A percentile compares a stretch with the other conserved stretches of the same genome.
phyloP scores from a whole-genome alignment of 2,888 invertebrate species.

The Ceraclea dissimilis region DNA sequence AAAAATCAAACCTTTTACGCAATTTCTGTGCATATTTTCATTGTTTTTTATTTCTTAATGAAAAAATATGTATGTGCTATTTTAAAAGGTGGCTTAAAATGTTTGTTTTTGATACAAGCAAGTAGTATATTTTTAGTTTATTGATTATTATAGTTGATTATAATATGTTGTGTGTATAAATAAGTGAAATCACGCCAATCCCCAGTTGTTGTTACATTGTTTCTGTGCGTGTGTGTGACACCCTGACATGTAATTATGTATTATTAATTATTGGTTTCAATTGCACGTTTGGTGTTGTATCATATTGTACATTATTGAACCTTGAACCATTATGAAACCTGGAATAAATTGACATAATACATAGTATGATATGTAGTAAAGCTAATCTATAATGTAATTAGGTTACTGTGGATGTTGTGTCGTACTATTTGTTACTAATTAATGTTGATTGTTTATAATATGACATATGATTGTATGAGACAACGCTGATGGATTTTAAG shows the following conservation, averaged over 20 bases:
- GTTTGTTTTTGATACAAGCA: too few species aligned
- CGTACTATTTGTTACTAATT: not conserved
- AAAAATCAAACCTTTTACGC: too few species aligned
- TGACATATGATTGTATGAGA: not conserved
- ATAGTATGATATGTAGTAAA: not conserved
- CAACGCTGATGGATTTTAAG: constrained; percentile 10
- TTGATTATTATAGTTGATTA: not conserved
- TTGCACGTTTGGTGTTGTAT: not conserved
- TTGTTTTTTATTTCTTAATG: too few species aligned
- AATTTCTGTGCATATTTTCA: too few species aligned
- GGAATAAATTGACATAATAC: not conserved
- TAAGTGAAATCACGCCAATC: constrained; percentile 5
- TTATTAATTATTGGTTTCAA: not conserved
- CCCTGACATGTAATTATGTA: not conserved
- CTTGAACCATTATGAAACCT: not conserved
- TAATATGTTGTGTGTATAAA: not conserved
- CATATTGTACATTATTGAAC: not conserved
- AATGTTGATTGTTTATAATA: not conserved
- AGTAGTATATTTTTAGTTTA: not conserved
- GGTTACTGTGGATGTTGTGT: not conserved
- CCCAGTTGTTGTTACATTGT: not conserved
- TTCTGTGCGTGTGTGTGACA: not conserved
- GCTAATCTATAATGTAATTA: not conserved
- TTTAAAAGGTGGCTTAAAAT: too few species aligned
- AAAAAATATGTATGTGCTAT: too few species aligned